These are phyloP conservation scores for Palythoa heliodiscus DNA, from an alignment of 92 coral and sea anemone genomes.

Conservation along the genomic window DNA sequence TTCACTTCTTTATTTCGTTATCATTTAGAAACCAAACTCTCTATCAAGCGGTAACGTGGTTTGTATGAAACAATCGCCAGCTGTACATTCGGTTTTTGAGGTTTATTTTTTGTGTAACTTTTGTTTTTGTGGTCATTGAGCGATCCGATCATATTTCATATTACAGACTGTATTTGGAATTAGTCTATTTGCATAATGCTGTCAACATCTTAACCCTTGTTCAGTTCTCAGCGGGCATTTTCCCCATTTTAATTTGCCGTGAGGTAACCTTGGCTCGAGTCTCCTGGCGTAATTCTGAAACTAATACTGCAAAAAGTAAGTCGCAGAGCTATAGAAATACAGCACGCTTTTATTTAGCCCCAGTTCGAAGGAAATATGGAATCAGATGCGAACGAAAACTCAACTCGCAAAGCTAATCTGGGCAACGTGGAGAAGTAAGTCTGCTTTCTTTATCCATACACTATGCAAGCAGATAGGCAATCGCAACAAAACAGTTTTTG, in stretches of 20 bases:
- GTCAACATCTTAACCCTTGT: slow-evolving; percentile 12
- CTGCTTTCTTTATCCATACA: neutral
- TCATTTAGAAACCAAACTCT: neutral
- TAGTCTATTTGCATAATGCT: slow-evolving; percentile 24
- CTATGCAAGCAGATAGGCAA: neutral
- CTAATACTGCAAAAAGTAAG: slow-evolving; percentile 1
- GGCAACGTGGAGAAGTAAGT: slow-evolving; percentile 41
- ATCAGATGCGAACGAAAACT: slow-evolving; percentile 2
- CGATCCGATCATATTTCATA: slow-evolving; percentile 21
- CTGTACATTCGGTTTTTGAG: neutral
- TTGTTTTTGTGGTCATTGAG: neutral
- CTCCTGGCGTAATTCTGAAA: neutral
- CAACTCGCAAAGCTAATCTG: slow-evolving; percentile 27
- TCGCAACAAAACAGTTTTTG: neutral
- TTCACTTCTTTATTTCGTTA: neutral
- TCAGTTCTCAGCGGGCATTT: slow-evolving; percentile 16
- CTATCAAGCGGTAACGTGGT: neutral
- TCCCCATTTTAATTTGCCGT: neutral
- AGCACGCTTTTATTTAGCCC: neutral
- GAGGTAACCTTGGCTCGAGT: neutral
- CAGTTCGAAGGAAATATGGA: slow-evolving; percentile 13
- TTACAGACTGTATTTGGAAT: slow-evolving; percentile 24
- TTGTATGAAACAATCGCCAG: neutral
- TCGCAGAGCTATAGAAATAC: neutral
- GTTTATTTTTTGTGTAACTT: neutral